Evolutionary conservation across 2,113 vertebrate genomes (phyloP).

Genomic region (Lonchura striata): DNA sequence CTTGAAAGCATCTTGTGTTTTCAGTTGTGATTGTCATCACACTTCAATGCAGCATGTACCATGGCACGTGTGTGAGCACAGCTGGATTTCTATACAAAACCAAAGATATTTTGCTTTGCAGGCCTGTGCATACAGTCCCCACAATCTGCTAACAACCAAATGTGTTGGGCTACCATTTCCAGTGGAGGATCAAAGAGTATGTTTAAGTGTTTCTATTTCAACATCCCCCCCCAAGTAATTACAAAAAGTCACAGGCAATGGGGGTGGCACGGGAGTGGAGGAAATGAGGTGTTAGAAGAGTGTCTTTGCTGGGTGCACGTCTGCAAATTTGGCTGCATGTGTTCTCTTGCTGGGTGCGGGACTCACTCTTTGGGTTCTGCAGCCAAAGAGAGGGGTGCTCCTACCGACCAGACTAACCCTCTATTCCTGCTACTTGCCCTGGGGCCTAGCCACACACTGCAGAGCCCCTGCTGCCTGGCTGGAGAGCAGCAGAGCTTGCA

Average conservation of each 20-base stretch:
- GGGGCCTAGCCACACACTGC: not conserved
- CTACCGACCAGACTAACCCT: not conserved
- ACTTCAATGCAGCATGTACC: conserved; percentile 10
- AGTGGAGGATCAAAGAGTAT: not conserved
- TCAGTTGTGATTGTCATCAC: conserved; percentile 50
- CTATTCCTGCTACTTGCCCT: fast-evolving
- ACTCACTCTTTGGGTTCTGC: not conserved
- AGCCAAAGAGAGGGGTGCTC: not conserved
- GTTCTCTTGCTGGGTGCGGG: fast-evolving
- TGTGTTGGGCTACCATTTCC: not conserved
- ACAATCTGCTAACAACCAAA: conserved; percentile 14
- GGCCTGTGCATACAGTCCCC: not conserved
- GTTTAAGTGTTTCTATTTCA: conserved; percentile 1
- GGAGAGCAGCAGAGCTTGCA: not conserved
- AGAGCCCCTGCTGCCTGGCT: not conserved
- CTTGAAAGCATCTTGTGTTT: conserved; percentile 41
- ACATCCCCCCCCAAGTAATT: not conserved
- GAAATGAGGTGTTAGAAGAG: not conserved
- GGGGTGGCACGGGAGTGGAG: not conserved
- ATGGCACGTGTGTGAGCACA: conserved; percentile 11
- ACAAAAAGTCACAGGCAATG: not conserved
- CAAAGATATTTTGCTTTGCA: conserved; percentile 20
- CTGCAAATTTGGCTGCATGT: not conserved
- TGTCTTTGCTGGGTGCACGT: fast-evolving
- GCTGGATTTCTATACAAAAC: conserved; percentile 27